Percentiles rank a stretch among this genome's conserved stretches.
Conservation (phyloP, 2,797 vertebrate genomes). For the Phoeniculus purpureus region DNA sequence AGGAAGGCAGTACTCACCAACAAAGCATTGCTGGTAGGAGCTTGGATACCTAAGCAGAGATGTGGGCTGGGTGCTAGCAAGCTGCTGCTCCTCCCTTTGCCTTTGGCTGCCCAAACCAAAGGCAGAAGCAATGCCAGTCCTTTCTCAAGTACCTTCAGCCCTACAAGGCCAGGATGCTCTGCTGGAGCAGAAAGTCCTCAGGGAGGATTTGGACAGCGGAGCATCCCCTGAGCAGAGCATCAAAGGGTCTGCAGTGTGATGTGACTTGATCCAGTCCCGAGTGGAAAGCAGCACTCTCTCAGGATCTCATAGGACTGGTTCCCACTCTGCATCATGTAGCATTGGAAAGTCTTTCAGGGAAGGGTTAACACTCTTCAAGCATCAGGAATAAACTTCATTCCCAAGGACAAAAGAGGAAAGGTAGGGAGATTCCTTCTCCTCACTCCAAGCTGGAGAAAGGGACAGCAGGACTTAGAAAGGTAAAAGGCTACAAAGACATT, state of each 20-base stretch:
- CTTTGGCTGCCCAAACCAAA: background rate
- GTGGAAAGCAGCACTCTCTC: background rate
- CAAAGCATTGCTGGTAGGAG: background rate
- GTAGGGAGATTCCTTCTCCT: background rate
- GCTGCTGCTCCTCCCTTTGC: background rate
- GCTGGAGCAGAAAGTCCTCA: background rate
- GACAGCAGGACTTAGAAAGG: background rate
- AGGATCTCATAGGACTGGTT: background rate
- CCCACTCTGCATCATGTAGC: background rate
- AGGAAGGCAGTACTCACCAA: rapidly evolving
- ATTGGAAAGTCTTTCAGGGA: background rate
- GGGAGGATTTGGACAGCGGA: background rate
- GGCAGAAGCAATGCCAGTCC: rapidly evolving
- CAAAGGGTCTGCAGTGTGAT: rapidly evolving
- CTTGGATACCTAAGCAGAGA: background rate
- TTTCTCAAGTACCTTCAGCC: background rate
- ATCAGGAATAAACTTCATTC: background rate
- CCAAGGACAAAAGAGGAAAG: background rate
- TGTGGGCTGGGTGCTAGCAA: background rate
- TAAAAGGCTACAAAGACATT: background rate
- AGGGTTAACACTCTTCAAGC: background rate
- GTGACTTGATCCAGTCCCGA: background rate
- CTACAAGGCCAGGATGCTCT: background rate
- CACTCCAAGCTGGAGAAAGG: background rate
- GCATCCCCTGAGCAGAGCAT: background rate